Percentiles rank a stretch among this genome's conserved stretches.
These are phyloP conservation scores for Madoqua kirkii DNA, from an alignment of 2,113 vertebrate species.

Conservation along the genomic window DNA sequence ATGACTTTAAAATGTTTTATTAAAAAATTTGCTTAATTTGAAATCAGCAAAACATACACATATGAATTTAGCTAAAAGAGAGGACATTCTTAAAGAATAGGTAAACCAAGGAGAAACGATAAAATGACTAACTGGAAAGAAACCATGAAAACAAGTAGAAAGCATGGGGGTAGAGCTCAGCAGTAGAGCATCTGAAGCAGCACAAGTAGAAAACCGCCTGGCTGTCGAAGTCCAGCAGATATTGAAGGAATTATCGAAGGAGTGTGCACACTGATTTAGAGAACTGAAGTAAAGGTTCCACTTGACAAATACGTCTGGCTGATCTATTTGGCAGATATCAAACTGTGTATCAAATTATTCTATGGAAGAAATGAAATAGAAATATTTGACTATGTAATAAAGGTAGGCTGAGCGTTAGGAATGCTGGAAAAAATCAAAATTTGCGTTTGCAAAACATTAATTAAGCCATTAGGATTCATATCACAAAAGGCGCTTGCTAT, in stretches of 20 bases:
- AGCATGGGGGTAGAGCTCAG: not conserved
- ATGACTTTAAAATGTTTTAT: not conserved
- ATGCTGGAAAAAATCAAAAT: not conserved
- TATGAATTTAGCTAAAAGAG: not conserved
- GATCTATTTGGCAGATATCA: not conserved
- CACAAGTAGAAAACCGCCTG: not conserved
- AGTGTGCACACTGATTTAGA: not conserved
- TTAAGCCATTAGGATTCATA: not conserved
- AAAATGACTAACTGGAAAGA: not conserved
- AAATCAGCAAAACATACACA: not conserved
- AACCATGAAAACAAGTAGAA: not conserved
- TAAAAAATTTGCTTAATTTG: not conserved
- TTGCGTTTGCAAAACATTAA: not conserved
- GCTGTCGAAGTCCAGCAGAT: not conserved
- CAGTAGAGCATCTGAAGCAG: fast-evolving
- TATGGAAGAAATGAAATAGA: not conserved
- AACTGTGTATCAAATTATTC: not conserved
- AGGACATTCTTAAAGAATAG: not conserved
- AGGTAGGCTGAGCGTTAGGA: not conserved
- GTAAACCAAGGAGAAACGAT: not conserved
- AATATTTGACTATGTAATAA: slow-evolving; percentile 17
- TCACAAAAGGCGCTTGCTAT: not conserved
- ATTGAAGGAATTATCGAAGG: not conserved
- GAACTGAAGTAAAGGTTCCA: not conserved
- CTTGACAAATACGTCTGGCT: not conserved